A percentile compares a stretch with the other conserved stretches of the same genome.
phyloP scores from a whole-genome alignment of 2,888 invertebrate genomes.

The Luperina testacea region DNA sequence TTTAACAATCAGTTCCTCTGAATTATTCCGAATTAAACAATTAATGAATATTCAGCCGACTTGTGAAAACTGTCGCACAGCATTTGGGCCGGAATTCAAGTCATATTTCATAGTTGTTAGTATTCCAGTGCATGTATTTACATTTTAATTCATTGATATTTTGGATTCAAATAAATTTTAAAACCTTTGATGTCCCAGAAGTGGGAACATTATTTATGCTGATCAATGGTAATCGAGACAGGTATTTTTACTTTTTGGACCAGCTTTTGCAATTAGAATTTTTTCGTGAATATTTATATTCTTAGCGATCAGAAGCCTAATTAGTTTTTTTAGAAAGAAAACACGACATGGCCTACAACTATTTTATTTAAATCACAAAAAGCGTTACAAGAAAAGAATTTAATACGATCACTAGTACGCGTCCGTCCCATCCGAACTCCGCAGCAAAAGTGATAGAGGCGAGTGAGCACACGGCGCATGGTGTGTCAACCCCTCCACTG shows the following conservation, averaged over 20 bases:
- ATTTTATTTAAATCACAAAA: too few species aligned
- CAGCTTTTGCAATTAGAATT: background rate
- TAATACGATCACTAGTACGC: too few species aligned
- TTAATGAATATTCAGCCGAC: slow-evolving; percentile 49
- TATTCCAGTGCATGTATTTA: slow-evolving; percentile 31
- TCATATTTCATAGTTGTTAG: slow-evolving; percentile 40
- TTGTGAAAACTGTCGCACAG: slow-evolving; percentile 35
- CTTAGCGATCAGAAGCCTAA: too few species aligned
- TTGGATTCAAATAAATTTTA: slow-evolving; percentile 3
- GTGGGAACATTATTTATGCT: too few species aligned
- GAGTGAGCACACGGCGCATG: too few species aligned
- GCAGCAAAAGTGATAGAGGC: too few species aligned
- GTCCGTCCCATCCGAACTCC: too few species aligned
- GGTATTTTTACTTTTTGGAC: background rate
- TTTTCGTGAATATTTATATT: background rate
- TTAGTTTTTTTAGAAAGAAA: too few species aligned
- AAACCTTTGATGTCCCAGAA: too few species aligned
- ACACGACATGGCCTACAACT: too few species aligned
- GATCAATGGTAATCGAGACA: background rate
- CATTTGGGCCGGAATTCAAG: slow-evolving; percentile 44
- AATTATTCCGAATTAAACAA: slow-evolving; percentile 49
- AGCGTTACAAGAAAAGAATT: too few species aligned
- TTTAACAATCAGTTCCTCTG: slow-evolving; percentile 16
- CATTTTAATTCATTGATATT: slow-evolving; percentile 37
- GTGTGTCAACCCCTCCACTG: too few species aligned